Conservation (phyloP, 2,797 vertebrate genomes). For the Hemibagrus guttatus region DNA sequence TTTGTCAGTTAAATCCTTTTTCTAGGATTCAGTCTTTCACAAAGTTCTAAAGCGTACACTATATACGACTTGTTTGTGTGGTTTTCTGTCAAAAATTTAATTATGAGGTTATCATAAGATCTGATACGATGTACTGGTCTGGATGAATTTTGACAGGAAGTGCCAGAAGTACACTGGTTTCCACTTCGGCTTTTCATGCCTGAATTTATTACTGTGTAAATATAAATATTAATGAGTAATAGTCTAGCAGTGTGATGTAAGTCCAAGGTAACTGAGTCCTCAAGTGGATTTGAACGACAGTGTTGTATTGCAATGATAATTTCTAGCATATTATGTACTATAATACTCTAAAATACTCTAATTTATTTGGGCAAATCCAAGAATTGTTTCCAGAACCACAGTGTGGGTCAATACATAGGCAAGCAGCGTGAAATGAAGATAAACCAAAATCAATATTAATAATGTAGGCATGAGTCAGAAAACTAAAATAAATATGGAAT, state of each 20-base stretch:
- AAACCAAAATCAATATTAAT: conserved; percentile 24
- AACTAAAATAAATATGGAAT: background rate
- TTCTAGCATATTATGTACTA: background rate
- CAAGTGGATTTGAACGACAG: background rate
- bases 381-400: background rate
- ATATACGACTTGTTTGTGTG: background rate
- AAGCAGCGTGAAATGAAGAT: background rate
- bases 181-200: background rate
- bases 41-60: background rate
- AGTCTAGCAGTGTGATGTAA: conserved; percentile 4
- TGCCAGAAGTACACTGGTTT: too few species aligned
- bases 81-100: background rate
- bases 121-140: background rate
- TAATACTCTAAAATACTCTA: background rate
- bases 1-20: conserved; percentile 19
- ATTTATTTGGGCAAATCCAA: background rate
- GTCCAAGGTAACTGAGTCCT: background rate
- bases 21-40: background rate
- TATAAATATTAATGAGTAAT: background rate
- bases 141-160: background rate
- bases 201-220: background rate
- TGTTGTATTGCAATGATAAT: background rate
- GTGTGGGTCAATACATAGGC: background rate
- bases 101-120: background rate
- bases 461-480: background rate